Conservation (phyloP, 2,888 invertebrate species). For the Rhorus exstirpatorius region DNA sequence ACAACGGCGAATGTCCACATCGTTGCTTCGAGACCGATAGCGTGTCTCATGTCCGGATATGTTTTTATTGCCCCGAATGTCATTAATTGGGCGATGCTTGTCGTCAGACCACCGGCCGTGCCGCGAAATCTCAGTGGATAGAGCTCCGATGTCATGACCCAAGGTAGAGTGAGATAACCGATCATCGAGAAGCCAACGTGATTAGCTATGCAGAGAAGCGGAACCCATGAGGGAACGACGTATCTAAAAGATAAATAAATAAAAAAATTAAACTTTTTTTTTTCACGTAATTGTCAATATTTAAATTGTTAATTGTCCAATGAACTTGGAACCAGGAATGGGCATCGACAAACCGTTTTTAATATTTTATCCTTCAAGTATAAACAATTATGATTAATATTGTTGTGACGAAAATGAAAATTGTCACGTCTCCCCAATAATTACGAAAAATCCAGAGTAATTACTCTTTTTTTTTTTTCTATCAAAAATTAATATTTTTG, state of each 20-base stretch:
- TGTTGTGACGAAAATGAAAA: too few species aligned
- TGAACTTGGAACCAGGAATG: too few species aligned
- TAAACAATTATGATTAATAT: too few species aligned
- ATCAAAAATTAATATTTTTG: too few species aligned
- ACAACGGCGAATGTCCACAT: conserved; percentile 89
- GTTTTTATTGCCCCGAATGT: conserved; percentile 91
- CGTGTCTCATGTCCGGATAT: conserved; percentile 89
- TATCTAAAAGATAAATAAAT: conserved; percentile 71
- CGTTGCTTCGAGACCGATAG: conserved; percentile 89
- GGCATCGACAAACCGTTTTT: too few species aligned
- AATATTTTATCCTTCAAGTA: too few species aligned
- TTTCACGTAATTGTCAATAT: too few species aligned
- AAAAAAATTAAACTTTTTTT: too few species aligned
- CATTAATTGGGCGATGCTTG: conserved; percentile 90
- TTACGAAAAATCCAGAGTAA: background rate
- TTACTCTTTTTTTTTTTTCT: too few species aligned
- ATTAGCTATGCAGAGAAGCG: conserved; percentile 89
- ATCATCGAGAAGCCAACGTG: conserved; percentile 92
- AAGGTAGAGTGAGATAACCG: conserved; percentile 91
- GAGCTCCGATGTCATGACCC: conserved; percentile 92
- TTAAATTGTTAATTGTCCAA: too few species aligned
- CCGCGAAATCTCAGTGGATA: conserved; percentile 91
- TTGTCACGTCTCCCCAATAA: too few species aligned
- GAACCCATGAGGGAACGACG: conserved; percentile 83
- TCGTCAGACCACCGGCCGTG: conserved; percentile 90